phyloP scores from a whole-genome alignment of 2,797 vertebrate genomes.

The Strix occidentalis region DNA sequence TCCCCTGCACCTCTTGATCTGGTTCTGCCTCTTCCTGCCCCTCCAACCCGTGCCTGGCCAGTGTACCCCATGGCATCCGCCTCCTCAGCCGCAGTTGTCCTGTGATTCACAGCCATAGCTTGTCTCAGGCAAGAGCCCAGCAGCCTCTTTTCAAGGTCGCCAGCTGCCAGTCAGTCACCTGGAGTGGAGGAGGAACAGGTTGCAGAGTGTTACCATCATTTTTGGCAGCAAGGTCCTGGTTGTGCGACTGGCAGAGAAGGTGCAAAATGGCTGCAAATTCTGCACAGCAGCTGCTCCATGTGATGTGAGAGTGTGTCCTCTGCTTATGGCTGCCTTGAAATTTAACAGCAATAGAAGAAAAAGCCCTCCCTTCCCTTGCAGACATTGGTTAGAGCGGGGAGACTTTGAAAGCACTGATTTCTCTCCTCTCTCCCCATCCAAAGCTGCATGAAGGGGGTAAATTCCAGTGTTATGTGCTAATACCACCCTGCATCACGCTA shows the following conservation, averaged over 20 bases:
- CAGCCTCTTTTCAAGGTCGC: not conserved
- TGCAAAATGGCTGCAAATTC: not conserved
- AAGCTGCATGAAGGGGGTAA: not conserved
- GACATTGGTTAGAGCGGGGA: not conserved
- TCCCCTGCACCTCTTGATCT: not conserved
- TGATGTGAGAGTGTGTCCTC: not conserved
- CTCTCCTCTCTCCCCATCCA: not conserved
- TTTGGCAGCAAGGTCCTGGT: not conserved
- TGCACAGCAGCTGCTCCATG: not conserved
- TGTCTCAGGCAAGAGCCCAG: not conserved
- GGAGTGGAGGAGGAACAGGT: not conserved
- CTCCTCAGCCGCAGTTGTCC: not conserved
- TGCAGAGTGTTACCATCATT: not conserved
- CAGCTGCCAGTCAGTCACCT: not conserved
- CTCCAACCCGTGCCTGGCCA: accelerated
- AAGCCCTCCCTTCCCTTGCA: not conserved
- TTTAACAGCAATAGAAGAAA: not conserved
- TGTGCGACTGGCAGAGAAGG: not conserved
- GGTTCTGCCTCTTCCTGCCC: not conserved
- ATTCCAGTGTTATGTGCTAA: not conserved
- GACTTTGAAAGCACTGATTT: not conserved
- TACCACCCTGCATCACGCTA: not conserved
- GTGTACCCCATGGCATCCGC: not conserved
- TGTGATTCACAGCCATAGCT: not conserved
- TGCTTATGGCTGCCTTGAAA: not conserved